Conservation (phyloP, 2,113 vertebrate genomes). For the Bucco capensis region DNA sequence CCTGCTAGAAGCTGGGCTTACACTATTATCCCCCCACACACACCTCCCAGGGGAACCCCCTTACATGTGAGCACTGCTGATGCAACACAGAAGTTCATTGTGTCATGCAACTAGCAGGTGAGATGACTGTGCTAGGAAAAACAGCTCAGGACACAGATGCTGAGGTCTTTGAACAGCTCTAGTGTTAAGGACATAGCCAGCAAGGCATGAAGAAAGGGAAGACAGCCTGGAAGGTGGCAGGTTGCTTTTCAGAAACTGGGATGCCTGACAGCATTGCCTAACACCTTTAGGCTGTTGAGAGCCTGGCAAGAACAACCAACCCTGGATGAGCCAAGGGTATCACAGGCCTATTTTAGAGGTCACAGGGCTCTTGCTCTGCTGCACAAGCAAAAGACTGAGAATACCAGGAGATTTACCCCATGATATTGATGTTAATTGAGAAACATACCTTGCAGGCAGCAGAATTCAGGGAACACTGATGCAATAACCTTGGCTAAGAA, state of each 20-base stretch:
- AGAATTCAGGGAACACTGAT: not conserved
- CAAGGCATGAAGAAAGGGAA: not conserved
- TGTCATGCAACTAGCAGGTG: not conserved
- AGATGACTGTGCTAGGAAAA: not conserved
- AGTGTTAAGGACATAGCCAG: not conserved
- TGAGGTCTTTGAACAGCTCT: not conserved
- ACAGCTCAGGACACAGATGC: not conserved
- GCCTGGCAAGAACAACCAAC: not conserved
- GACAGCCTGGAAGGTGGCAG: not conserved
- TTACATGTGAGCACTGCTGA: not conserved
- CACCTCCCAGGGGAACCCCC: not conserved
- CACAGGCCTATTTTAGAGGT: too few relatives aligned
- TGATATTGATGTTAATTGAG: not conserved
- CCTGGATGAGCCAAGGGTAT: not conserved
- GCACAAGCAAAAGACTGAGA: not conserved
- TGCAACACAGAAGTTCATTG: slow-evolving; percentile 28
- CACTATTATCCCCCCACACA: rapidly evolving
- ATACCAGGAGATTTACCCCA: not conserved
- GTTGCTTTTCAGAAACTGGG: not conserved
- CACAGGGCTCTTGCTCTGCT: not conserved
- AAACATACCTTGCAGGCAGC: not conserved
- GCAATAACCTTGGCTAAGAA: not conserved
- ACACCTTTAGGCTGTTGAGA: not conserved
- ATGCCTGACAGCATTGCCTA: not conserved
- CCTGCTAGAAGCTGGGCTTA: not conserved